Evolutionary conservation across 2,113 vertebrate species (phyloP).

Genomic region (Gymnorhina tibicen): DNA sequence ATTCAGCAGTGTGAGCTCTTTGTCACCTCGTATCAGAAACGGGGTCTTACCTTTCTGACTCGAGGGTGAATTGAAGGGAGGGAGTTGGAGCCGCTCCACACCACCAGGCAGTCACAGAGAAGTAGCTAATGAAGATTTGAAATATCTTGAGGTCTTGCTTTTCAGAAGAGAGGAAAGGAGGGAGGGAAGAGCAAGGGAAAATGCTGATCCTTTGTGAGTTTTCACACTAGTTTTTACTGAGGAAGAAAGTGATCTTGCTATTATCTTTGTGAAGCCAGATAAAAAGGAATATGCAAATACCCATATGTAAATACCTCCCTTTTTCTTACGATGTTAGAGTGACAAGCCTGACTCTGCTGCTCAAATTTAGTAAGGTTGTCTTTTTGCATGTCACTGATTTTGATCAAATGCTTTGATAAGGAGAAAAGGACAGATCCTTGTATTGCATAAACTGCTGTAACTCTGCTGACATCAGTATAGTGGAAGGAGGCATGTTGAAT

Average conservation of each 20-base stretch:
- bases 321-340: constrained; percentile 31
- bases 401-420: constrained; percentile 56
- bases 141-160: background rate
- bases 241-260: background rate
- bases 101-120: background rate
- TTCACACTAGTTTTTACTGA: background rate
- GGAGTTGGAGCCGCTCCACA: background rate
- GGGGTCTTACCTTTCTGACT: background rate
- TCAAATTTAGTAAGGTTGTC: constrained; percentile 43
- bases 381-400: constrained; percentile 41
- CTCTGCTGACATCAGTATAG: constrained; percentile 25
- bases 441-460: constrained; percentile 33
- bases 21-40: background rate
- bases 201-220: background rate
- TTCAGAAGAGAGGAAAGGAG: background rate
- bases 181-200: background rate
- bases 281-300: constrained; percentile 46
- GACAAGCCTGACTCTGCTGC: background rate
- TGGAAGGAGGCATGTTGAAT: constrained; percentile 31
- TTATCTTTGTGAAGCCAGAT: constrained; percentile 29
- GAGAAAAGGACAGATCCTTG: constrained; percentile 30
- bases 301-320: constrained; percentile 15
- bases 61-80: background rate
- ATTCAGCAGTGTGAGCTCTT: background rate
- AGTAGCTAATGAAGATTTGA: background rate